Conservation (phyloP, 1,140 invertebrate genomes). For the Protaetia brevitarsis region DNA sequence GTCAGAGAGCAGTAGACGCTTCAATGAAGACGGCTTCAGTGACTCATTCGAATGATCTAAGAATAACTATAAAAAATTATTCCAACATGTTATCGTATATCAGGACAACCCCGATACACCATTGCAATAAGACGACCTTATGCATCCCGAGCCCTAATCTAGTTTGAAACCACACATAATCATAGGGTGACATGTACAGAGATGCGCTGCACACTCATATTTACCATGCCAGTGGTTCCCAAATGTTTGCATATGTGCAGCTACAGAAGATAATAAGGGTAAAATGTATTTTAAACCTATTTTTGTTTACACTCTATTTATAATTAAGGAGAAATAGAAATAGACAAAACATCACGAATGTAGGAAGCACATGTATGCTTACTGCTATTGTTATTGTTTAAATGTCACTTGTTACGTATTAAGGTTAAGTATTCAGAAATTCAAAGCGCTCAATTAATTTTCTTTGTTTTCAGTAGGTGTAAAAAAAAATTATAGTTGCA, state of each 20-base stretch:
- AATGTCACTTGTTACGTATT: no score
- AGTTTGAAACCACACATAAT: conserved; percentile 30
- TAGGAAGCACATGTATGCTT: no score
- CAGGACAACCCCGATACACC: conserved; percentile 24
- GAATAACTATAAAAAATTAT: conserved; percentile 17
- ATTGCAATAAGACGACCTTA: conserved; percentile 24
- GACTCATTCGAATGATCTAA: neutral
- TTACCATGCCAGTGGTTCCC: conserved; percentile 6
- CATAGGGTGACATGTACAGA: conserved; percentile 29
- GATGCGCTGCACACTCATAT: conserved; percentile 15
- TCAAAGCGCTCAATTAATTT: no score
- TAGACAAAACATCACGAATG: no score
- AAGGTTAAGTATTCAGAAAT: no score
- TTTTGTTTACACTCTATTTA: no score
- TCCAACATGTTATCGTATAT: conserved; percentile 26
- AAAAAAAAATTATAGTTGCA: no score
- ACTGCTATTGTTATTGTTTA: no score
- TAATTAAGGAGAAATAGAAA: no score
- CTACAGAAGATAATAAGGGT: neutral
- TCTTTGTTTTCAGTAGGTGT: no score
- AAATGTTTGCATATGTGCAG: conserved; percentile 14
- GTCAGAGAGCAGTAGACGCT: neutral
- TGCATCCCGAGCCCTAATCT: conserved; percentile 14
- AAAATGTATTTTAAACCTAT: neutral
- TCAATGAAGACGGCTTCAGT: neutral